These are phyloP conservation scores for Ips typographus DNA, from an alignment of 1,140 invertebrate genomes.

Conservation along the genomic window DNA sequence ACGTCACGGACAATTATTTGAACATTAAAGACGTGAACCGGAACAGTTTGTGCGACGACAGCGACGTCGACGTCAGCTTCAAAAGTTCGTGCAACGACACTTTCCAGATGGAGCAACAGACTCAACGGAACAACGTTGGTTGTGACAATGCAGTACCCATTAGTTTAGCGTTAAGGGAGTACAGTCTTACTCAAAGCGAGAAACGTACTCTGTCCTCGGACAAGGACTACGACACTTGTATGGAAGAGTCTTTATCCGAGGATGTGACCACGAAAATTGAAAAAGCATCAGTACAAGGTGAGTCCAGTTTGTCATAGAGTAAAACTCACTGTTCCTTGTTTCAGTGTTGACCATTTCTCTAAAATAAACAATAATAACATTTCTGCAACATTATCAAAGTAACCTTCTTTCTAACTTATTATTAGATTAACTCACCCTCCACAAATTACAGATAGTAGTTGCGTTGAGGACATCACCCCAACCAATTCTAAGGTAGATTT, in stretches of 20 bases:
- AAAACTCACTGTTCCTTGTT: neutral
- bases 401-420: too few relatives aligned
- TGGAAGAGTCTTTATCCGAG: slow-evolving; percentile 49
- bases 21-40: slow-evolving; percentile 32
- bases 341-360: neutral
- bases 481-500: slow-evolving; percentile 44
- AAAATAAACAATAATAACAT: neutral
- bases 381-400: neutral
- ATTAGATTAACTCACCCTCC: too few relatives aligned
- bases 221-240: slow-evolving; percentile 49
- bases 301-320: slow-evolving; percentile 2
- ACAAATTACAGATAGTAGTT: slow-evolving; percentile 1
- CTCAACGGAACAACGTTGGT: slow-evolving; percentile 20
- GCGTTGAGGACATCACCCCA: slow-evolving; percentile 38
- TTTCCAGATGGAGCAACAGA: too few relatives aligned
- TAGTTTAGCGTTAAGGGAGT: slow-evolving; percentile 1
- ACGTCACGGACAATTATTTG: slow-evolving; percentile 29
- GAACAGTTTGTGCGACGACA: slow-evolving; percentile 37
- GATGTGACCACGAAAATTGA: slow-evolving; percentile 37
- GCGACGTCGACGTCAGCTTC: slow-evolving; percentile 46
- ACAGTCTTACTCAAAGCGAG: slow-evolving; percentile 43
- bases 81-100: slow-evolving; percentile 42
- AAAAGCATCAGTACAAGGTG: neutral
- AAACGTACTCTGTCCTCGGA: slow-evolving; percentile 32
- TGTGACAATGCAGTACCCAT: slow-evolving; percentile 22